These are phyloP conservation scores for Pseudoatta argentina DNA, from an alignment of 1,140 invertebrate species.

Conservation along the genomic window DNA sequence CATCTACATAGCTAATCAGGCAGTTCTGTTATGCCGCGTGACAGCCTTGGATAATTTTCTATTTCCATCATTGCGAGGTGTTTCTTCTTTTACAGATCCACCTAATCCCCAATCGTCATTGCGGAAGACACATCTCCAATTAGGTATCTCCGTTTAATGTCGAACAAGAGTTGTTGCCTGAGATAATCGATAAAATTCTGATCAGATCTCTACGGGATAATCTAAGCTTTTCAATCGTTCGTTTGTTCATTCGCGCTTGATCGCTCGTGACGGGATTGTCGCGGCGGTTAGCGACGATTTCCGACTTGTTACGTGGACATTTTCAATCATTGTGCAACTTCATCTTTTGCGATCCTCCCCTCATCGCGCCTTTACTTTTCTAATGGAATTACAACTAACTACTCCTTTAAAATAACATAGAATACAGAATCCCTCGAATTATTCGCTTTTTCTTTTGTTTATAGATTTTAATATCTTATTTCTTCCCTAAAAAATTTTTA, in stretches of 20 bases:
- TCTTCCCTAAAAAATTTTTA: not conserved
- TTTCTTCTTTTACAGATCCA: not conserved
- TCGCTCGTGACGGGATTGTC: conserved; percentile 62
- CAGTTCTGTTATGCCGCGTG: conserved; percentile 58
- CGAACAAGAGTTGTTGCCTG: not conserved
- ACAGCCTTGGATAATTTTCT: conserved; percentile 72
- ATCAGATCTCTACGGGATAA: conserved; percentile 20
- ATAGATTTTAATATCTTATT: not conserved
- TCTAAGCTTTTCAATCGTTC: conserved; percentile 48
- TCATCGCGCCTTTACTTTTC: conserved; percentile 17
- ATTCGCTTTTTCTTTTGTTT: not conserved
- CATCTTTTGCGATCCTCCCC: conserved; percentile 11
- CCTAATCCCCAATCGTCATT: not conserved
- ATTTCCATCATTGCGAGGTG: conserved; percentile 45
- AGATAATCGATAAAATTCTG: conserved; percentile 18
- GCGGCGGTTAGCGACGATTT: conserved; percentile 65
- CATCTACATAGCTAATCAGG: conserved; percentile 56
- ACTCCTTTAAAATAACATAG: not conserved
- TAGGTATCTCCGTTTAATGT: not conserved
- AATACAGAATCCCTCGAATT: not conserved
- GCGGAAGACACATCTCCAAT: not conserved
- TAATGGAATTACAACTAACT: not conserved
- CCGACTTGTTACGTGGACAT: conserved; percentile 60
- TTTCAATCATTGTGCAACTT: conserved; percentile 66
- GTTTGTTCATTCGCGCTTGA: conserved; percentile 69